Evolutionary conservation across 2,797 vertebrate species (phyloP), one percentile per base, ranked within the genome.

Genomic region (Babyrousa celebensis): DNA sequence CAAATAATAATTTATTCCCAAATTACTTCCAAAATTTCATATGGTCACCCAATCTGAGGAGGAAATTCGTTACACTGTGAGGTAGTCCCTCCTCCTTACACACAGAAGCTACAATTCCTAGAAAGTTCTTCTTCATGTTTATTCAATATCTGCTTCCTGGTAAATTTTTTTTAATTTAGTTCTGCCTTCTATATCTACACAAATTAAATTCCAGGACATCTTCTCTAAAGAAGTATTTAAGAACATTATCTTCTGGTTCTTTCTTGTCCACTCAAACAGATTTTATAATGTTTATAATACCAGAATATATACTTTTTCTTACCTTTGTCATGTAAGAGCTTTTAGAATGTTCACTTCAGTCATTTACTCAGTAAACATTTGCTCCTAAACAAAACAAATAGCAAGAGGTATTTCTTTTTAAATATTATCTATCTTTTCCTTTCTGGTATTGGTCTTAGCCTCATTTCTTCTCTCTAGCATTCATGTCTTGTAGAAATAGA

Each of bases 401-500:
- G 10, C 17, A 79, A 94, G 43, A 88, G 16, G 3, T 75, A 75
- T 71, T 93, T 92, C 40, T 79, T 83, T 72, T 70, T 65, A 8
- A 20, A 95, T 85, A 82, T 65, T 48, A 52, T 16, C 20, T 71
- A 4, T 60, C 4, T 62, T 95, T 86, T 58, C 25, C n/a, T 80
- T 85, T 67, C 1, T 65, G 25, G 4, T 75, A 3, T 6, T 79
- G 3, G 6, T 84, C 1, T 40, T 78, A 23, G 8, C 75, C n/a
- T 79, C 40, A 74, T 43, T 85, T 78, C 65, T 89, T 92, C 58
- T 74, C 58, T 70, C 36, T 52, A 65, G 80, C 43, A 70, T 83
- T 79, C 94, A 75, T 84, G 90, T 94, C 89, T 84, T 82, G 54
- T 12, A 94, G 65, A 92, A 15, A 65, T 5, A 91, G 16, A 86